Conservation (phyloP, 2,888 invertebrate species). For the Asteroscopus sphinx region DNA sequence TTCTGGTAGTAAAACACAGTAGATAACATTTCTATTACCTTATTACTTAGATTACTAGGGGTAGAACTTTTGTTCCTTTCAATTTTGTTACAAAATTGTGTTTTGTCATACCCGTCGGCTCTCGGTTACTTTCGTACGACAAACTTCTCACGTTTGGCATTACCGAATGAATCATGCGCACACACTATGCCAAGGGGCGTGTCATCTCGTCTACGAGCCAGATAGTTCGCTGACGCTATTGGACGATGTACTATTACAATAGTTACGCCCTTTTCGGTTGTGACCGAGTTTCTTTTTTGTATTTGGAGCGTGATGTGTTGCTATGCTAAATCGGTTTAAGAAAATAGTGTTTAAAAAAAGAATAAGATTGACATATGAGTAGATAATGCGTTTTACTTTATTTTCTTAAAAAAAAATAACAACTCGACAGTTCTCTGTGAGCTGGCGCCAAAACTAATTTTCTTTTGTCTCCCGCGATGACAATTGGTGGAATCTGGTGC, state of each 20-base stretch:
- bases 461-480: conserved; percentile 38
- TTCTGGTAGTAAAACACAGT: too few species aligned
- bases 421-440: not conserved
- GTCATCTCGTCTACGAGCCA: conserved; percentile 52
- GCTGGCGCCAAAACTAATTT: conserved; percentile 53
- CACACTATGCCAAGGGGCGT: conserved; percentile 66
- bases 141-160: conserved; percentile 56
- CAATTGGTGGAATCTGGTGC: conserved; percentile 47
- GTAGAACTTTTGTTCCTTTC: not conserved
- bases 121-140: conserved; percentile 34
- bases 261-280: conserved; percentile 62
- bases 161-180: conserved; percentile 65
- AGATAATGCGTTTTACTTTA: too few species aligned
- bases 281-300: conserved; percentile 25
- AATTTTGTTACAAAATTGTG: conserved; percentile 27
- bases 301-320: conserved; percentile 13
- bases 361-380: too few species aligned
- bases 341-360: not conserved
- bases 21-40: too few species aligned
- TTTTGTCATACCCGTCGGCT: conserved; percentile 25
- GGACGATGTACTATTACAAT: conserved; percentile 46
- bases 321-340: conserved; percentile 3
- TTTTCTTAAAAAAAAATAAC: conserved; percentile 1
- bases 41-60: too few species aligned
- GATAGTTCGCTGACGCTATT: conserved; percentile 51